Base-by-base conservation (phyloP, 2,113 vertebrate genomes). In the Corythornis vintsioides region DNA sequence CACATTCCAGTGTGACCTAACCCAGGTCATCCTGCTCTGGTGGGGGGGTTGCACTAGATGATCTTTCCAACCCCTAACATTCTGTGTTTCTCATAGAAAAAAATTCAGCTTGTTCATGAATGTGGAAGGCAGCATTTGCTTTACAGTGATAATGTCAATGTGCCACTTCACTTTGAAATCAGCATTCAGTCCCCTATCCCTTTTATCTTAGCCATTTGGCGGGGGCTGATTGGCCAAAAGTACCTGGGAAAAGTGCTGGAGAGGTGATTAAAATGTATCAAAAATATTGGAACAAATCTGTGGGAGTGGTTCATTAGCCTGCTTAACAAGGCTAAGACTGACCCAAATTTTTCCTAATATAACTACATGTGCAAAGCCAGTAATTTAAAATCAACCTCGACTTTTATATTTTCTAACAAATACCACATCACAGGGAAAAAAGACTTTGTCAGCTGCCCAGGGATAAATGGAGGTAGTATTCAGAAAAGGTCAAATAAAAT, bases 401-500 rank as follows among this genome's bases (percentile, higher is more conserved):
- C 69, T 92, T 91, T 67, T 38, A 26, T 61, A 89, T 92, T 92
- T 96, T 86, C 59, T 82, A 92, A 75, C 56, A 81, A 86, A 92
- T 75, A 85, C 8, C 35, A 70, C 26, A n/a, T 75, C 77, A 90
- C 33, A 63, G 25, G 35, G 40, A 89, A 89, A 94, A 72, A 38
- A 47, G 38, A 64, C 21, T 95, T 92, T 89, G 67, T 78, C 86
- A 94, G 74, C 22, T 94, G 59, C 63, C 66, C 56, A 50, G 64
- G 52, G 77, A 86, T 69, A 92, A 95, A 94, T 65, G 43, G 64
- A 77, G 19, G 81, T 57, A 92, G 33, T 91, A 89, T 94, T 94
- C 91, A 81, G 42, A 74, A 95, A 95, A 95, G 89, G 86, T 93
- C 93, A 95, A 89, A 89, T 81, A 91, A 94, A 92, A 94, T 89